phyloP scores from a whole-genome alignment of 2,797 vertebrate species.

The Typhlichthys eigenmanni region DNA sequence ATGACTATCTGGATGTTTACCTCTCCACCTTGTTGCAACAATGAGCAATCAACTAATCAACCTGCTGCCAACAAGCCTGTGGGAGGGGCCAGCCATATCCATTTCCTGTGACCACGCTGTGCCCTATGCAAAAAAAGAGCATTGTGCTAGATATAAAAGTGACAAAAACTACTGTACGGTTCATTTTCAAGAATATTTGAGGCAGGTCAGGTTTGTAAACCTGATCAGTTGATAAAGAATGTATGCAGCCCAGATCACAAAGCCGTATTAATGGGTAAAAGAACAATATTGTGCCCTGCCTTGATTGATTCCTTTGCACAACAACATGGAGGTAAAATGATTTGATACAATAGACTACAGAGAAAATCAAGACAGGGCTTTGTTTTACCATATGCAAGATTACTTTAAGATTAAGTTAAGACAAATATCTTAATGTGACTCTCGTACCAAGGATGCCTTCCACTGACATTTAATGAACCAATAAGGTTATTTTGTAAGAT shows the following conservation, averaged over 20 bases:
- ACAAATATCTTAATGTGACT: slow-evolving; percentile 71
- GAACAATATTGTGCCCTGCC: slow-evolving; percentile 61
- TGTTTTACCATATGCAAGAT: slow-evolving; percentile 77
- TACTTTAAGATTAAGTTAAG: slow-evolving; percentile 47
- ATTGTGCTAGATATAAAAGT: slow-evolving; percentile 49
- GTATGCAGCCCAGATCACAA: slow-evolving; percentile 70
- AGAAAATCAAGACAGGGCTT: slow-evolving; percentile 60
- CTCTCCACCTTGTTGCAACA: slow-evolving; percentile 44
- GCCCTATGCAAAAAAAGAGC: slow-evolving; percentile 65
- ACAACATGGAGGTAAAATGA: slow-evolving; percentile 38
- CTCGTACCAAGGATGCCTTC: slow-evolving; percentile 76
- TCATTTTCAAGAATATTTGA: slow-evolving; percentile 62
- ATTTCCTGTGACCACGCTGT: slow-evolving; percentile 25
- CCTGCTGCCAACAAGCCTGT: slow-evolving; percentile 44
- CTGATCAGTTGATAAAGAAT: slow-evolving; percentile 63
- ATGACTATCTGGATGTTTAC: slow-evolving; percentile 38
- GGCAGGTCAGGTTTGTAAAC: slow-evolving; percentile 56
- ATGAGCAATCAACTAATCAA: slow-evolving; percentile 60
- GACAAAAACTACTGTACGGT: slow-evolving; percentile 67
- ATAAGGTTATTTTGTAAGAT: slow-evolving; percentile 79
- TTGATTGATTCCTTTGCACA: slow-evolving; percentile 74
- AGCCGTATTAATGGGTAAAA: slow-evolving; percentile 66
- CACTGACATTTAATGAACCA: slow-evolving; percentile 70
- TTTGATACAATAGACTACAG: slow-evolving; percentile 58
- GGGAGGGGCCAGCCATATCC: slow-evolving; percentile 41